Percentiles rank a stretch among this genome's conserved stretches.
Evolutionary conservation across 2,113 vertebrate species (phyloP).

Genomic region (Lagopus muta): DNA sequence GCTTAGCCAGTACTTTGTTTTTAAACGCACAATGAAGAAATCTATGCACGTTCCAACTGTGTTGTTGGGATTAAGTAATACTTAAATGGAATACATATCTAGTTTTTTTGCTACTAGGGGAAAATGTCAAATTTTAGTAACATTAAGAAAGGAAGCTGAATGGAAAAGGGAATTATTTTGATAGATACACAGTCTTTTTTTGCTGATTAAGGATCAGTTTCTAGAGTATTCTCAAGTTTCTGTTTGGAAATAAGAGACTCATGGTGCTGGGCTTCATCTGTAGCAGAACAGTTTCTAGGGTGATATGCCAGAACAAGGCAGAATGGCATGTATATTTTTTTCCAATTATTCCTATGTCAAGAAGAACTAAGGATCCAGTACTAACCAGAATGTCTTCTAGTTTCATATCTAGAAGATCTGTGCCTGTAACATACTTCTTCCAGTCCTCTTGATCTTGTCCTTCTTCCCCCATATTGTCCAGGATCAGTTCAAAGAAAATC

Average conservation of each 20-base stretch:
- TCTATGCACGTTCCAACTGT: background rate
- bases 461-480: constrained; percentile 92
- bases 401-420: constrained; percentile 95
- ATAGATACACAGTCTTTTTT: background rate
- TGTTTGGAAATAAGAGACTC: background rate
- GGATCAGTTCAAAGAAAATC: constrained; percentile 98
- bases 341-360: background rate
- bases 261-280: background rate
- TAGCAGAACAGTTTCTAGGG: background rate
- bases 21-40: background rate
- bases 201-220: background rate
- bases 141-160: background rate
- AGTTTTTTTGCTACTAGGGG: background rate
- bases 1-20: background rate
- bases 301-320: background rate
- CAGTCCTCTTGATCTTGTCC: constrained; percentile 87
- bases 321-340: background rate
- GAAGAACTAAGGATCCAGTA: background rate
- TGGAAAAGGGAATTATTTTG: background rate
- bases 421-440: constrained; percentile 92
- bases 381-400: constrained; percentile 95
- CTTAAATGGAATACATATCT: background rate
- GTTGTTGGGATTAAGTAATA: background rate
- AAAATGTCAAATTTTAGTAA: background rate
- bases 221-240: background rate